A percentile compares a stretch with the other conserved stretches of the same genome.
These are phyloP conservation scores for Masticophis lateralis DNA, from an alignment of 2,797 vertebrate genomes.

Conservation along the genomic window DNA sequence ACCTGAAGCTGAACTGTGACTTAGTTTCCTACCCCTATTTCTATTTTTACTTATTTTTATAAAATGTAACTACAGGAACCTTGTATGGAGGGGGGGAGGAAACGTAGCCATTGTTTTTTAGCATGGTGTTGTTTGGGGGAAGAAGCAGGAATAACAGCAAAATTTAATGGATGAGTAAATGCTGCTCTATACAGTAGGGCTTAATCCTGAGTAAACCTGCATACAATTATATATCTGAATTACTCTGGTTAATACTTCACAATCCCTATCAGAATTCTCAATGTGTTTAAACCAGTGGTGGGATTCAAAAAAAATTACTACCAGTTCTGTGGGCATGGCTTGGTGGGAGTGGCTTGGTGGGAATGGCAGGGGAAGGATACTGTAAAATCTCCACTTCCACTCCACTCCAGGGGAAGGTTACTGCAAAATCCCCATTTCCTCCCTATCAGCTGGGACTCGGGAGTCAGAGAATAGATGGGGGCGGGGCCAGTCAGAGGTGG, in stretches of 20 bases:
- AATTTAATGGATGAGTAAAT: not conserved
- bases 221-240: not conserved
- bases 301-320: no score
- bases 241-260: not conserved
- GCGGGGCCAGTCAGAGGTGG: no score
- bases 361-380: no score
- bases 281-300: not conserved
- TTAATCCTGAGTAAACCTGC: not conserved
- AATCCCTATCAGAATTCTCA: not conserved
- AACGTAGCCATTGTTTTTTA: not conserved
- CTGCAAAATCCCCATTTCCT: no score
- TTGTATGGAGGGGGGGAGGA: no score
- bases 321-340: no score
- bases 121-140: not conserved
- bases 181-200: not conserved
- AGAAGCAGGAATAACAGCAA: not conserved
- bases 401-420: no score
- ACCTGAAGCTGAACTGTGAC: not conserved
- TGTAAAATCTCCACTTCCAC: no score
- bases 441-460: no score
- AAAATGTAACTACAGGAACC: not conserved
- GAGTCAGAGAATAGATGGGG: no score
- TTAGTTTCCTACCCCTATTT: no score
- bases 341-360: no score
- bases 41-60: not conserved